Evolutionary conservation across 1,140 invertebrate species (phyloP).

Genomic region (Dendroctonus ponderosae): DNA sequence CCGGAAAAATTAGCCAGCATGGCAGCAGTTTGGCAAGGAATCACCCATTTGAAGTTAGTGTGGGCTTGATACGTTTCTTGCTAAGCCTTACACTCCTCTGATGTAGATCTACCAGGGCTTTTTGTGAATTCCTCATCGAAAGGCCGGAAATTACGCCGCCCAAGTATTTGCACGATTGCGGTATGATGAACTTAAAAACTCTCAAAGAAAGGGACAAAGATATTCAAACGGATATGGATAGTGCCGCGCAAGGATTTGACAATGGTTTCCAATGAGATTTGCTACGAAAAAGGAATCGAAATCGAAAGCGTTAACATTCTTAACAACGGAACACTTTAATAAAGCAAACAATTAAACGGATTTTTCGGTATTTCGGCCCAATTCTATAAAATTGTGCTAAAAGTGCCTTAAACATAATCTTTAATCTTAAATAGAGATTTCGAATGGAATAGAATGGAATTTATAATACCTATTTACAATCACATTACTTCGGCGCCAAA

Average conservation of each 20-base stretch:
- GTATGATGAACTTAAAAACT: constrained; percentile 30
- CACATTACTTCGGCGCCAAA: not conserved
- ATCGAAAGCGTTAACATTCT: too few relatives aligned
- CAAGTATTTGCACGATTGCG: constrained; percentile 35
- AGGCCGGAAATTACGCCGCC: constrained; percentile 37
- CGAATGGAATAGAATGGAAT: not conserved
- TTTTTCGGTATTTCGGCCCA: too few relatives aligned
- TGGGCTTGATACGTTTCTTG: not conserved
- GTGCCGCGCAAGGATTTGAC: too few relatives aligned
- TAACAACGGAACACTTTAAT: too few relatives aligned
- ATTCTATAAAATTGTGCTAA: constrained; percentile 13
- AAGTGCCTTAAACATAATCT: too few relatives aligned
- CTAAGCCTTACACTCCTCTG: not conserved
- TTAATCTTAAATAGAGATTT: constrained; percentile 7
- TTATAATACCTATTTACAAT: too few relatives aligned
- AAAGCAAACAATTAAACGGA: too few relatives aligned
- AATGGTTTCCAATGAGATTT: too few relatives aligned
- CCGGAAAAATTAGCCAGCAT: constrained; percentile 58
- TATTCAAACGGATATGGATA: too few relatives aligned
- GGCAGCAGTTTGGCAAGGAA: constrained; percentile 58
- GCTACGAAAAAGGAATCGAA: too few relatives aligned
- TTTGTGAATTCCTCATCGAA: constrained; percentile 36
- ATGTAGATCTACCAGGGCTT: constrained; percentile 35
- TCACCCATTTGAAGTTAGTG: constrained; percentile 55
- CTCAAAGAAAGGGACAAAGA: constrained; percentile 2